phyloP scores from a whole-genome alignment of 2,113 vertebrate genomes.

The Entomyzon cyanotis region DNA sequence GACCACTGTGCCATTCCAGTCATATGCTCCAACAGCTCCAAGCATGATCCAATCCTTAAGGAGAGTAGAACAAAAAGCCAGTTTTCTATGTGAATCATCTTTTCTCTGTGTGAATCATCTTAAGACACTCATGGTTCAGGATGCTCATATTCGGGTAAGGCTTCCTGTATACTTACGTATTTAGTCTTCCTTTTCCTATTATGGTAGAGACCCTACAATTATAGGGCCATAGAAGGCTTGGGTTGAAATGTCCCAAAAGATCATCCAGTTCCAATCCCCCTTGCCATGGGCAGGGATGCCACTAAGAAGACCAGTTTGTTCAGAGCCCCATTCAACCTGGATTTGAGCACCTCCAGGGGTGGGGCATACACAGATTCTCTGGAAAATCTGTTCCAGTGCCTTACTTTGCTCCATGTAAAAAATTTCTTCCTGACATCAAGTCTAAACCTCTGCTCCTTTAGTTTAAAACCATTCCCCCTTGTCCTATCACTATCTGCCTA shows the following conservation, averaged over 20 bases:
- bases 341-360: neutral
- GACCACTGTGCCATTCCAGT: conserved; percentile 96
- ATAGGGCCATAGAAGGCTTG: neutral
- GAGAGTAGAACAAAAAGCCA: neutral
- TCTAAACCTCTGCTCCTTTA: neutral
- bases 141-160: neutral
- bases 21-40: conserved; percentile 94
- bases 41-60: conserved; percentile 88
- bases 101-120: neutral
- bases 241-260: neutral
- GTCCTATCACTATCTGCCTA: neutral
- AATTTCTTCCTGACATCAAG: neutral
- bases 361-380: neutral
- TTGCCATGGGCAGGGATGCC: neutral
- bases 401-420: neutral
- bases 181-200: neutral
- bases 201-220: neutral
- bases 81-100: neutral
- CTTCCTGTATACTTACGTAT: neutral
- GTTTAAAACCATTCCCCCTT: neutral
- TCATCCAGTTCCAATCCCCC: rapidly evolving
- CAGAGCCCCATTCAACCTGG: neutral
- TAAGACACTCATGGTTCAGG: neutral
- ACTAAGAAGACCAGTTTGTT: neutral
- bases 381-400: neutral